A percentile compares a stretch with the other conserved stretches of the same genome.
phyloP scores from a whole-genome alignment of 2,113 vertebrate species.

The Prionailurus viverrinus region DNA sequence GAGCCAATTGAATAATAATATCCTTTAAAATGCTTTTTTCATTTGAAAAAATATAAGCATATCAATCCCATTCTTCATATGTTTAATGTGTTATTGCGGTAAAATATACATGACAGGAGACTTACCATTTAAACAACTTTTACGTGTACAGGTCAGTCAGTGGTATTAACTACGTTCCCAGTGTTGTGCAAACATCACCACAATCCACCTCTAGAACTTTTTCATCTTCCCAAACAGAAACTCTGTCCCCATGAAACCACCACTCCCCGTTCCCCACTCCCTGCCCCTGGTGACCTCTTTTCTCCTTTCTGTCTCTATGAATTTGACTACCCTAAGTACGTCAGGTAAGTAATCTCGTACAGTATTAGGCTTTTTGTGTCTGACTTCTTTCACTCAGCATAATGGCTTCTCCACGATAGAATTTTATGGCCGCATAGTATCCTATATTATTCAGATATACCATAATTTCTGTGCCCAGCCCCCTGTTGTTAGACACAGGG shows the following conservation, averaged over 20 bases:
- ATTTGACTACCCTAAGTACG: neutral
- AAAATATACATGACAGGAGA: neutral
- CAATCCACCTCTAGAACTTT: neutral
- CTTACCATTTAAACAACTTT: neutral
- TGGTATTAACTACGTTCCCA: neutral
- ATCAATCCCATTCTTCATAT: neutral
- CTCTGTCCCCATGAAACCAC: neutral
- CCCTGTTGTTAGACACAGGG: neutral
- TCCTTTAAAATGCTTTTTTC: neutral
- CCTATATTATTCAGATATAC: neutral
- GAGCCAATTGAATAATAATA: neutral
- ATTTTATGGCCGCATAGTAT: neutral
- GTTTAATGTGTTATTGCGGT: neutral
- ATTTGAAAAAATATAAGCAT: slow-evolving; percentile 8
- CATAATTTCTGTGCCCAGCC: neutral
- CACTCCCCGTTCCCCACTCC: neutral
- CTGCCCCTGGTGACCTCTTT: neutral
- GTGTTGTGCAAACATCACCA: neutral
- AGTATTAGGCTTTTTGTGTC: neutral
- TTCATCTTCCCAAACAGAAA: neutral
- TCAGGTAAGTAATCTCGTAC: neutral
- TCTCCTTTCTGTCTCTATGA: neutral
- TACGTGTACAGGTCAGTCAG: neutral
- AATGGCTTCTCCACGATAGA: neutral
- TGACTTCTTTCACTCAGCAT: slow-evolving; percentile 2